A percentile compares a stretch with the other conserved stretches of the same genome.
These are phyloP conservation scores for Meloidogyne hapla DNA, from an alignment of 1,140 invertebrate genomes.

Conservation along the genomic window DNA sequence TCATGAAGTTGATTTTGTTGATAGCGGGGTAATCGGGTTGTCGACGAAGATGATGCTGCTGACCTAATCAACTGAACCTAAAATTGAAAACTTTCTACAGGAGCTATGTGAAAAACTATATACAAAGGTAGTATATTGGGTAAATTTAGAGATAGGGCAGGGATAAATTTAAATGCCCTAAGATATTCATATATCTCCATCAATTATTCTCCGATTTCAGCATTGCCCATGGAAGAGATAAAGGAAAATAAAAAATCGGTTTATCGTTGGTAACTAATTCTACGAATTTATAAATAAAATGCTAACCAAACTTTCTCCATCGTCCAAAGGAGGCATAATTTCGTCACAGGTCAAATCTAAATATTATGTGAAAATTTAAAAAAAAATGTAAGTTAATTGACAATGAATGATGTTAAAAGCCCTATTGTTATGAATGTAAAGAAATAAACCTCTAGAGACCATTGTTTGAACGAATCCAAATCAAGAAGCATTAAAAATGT, in stretches of 20 bases:
- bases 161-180: background rate
- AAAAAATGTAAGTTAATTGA: background rate
- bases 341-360: constrained; percentile 37
- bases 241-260: constrained; percentile 15
- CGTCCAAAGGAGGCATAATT: constrained; percentile 37
- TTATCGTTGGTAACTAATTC: background rate
- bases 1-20: background rate
- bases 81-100: background rate
- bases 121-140: background rate
- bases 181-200: too few relatives aligned
- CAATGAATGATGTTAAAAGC: background rate
- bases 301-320: constrained; percentile 27
- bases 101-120: background rate
- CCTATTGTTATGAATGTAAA: background rate
- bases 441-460: constrained; percentile 19
- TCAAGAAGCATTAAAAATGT: background rate
- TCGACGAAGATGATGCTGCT: background rate
- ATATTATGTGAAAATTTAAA: background rate
- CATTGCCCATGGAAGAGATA: too few relatives aligned
- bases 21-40: background rate
- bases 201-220: too few relatives aligned
- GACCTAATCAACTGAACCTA: background rate
- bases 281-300: background rate
- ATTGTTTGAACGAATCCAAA: constrained; percentile 10
- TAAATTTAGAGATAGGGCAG: background rate